phyloP scores from a whole-genome alignment of 2,113 vertebrate species.

The Tupaia chinensis region DNA sequence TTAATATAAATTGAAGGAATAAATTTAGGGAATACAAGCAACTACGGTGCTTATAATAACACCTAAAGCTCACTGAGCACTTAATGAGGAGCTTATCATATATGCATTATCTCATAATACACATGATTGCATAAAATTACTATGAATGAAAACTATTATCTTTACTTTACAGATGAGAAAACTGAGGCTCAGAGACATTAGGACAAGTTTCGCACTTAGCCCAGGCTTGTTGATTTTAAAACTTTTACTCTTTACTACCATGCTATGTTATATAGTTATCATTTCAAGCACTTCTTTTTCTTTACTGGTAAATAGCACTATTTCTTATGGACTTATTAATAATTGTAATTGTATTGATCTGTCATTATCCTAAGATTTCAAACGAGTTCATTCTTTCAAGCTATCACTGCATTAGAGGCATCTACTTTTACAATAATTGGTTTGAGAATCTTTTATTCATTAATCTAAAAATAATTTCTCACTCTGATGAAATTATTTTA shows the following conservation, averaged over 20 bases:
- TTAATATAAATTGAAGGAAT: not conserved
- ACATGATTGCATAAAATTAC: not conserved
- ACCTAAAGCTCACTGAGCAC: not conserved
- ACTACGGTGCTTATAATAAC: not conserved
- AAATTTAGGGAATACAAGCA: not conserved
- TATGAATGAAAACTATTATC: not conserved
- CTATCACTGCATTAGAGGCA: not conserved
- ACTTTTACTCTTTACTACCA: not conserved
- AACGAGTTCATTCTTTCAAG: not conserved
- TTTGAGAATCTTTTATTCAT: not conserved
- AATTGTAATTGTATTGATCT: not conserved
- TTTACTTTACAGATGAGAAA: not conserved
- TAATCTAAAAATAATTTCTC: not conserved
- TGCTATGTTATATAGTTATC: not conserved
- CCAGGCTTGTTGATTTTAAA: not conserved
- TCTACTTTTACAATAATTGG: not conserved
- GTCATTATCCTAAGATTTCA: conserved; percentile 14
- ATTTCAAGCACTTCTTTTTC: not conserved
- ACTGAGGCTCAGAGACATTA: not conserved
- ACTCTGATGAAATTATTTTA: not conserved
- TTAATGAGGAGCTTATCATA: not conserved
- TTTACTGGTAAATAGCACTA: not conserved
- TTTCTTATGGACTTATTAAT: not conserved
- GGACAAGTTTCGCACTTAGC: not conserved
- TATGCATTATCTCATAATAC: not conserved